Conservation (phyloP, 1,140 invertebrate genomes). For the Venustaconcha ellipsiformis region DNA sequence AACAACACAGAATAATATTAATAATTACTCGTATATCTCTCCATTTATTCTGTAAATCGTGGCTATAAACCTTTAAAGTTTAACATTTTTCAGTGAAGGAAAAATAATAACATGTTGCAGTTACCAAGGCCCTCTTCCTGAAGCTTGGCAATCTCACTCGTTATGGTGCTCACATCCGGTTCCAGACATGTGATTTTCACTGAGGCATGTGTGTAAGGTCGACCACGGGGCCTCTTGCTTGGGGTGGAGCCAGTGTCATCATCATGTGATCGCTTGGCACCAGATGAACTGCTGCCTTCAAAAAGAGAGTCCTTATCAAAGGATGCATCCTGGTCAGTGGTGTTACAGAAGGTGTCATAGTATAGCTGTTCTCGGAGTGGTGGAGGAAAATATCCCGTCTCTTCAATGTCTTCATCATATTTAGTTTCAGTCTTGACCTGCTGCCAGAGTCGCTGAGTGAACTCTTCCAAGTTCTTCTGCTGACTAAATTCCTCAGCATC, state of each 20-base stretch:
- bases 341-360: conserved; percentile 19
- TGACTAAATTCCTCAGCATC: too few relatives aligned
- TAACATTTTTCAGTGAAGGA: neutral
- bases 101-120: neutral
- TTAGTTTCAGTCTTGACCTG: conserved; percentile 27
- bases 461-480: conserved; percentile 16
- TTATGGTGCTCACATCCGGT: conserved; percentile 19
- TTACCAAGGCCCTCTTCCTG: conserved; percentile 23
- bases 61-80: too few relatives aligned
- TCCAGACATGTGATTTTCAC: conserved; percentile 31
- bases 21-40: too few relatives aligned
- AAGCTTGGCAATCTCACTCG: conserved; percentile 26
- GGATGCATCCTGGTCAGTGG: neutral
- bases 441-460: conserved; percentile 25
- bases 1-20: too few relatives aligned
- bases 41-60: too few relatives aligned
- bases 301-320: neutral
- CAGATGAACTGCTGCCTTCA: neutral
- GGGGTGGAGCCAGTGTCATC: conserved; percentile 6
- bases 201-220: conserved; percentile 27
- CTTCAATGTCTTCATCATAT: conserved; percentile 25
- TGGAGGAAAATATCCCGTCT: conserved; percentile 20
- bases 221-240: conserved; percentile 18
- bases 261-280: conserved; percentile 9
- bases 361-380: conserved; percentile 20